Base-by-base conservation (phyloP, 1,140 invertebrate genomes). In the Sycophila sp. region DNA sequence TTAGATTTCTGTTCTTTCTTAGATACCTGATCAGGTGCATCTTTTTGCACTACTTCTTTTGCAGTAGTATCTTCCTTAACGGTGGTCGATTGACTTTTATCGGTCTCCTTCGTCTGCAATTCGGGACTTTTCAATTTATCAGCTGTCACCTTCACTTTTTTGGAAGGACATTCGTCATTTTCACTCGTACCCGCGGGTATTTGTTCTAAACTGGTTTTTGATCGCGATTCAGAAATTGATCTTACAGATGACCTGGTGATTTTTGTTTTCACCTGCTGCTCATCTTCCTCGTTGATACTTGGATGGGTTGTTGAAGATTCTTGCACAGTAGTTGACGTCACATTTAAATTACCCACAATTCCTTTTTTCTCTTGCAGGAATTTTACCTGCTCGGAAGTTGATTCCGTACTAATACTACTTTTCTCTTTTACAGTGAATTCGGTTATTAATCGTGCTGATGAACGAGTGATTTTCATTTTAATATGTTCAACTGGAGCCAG, bases 221-320 rank as follows among this genome's bases (percentile, higher is more conserved):
- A 17, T 24, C 62, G 47, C 10, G 1, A 36, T 19, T 68, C 55
- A 22, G 28, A 36, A 17, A n/a, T 53, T 13, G 36, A 62, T 26
- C 67, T 30, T 15, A 49, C 32, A n/a, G 58, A 51, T 24, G 67
- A 69, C 11, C 67, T 19, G 17, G 67, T 62, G 36, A 68, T 47
- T 19, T 68, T 69, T 5, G 38, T 19, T 17, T 49, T 38, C 4
- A 40, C 6, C 2, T 59, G 40, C 15, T 51, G 22, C 15, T 68
- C 13, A 2, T 0, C 55, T 28, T 60, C 22, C 30, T 69, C 55
- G 28, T 5, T 40, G 4, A 19, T 7, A 19, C 2, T 13, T 0
- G 17, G 32, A 15, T 5, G 38, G n/a, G 26, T 36, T 34, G 8
- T 67, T 26, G 13, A 51, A 11, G 34, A 30, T 22, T 11, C 2